Evolutionary conservation across 2,113 vertebrate genomes (phyloP), one percentile per base, ranked within the genome.

Genomic region (Dermatemys mawii): DNA sequence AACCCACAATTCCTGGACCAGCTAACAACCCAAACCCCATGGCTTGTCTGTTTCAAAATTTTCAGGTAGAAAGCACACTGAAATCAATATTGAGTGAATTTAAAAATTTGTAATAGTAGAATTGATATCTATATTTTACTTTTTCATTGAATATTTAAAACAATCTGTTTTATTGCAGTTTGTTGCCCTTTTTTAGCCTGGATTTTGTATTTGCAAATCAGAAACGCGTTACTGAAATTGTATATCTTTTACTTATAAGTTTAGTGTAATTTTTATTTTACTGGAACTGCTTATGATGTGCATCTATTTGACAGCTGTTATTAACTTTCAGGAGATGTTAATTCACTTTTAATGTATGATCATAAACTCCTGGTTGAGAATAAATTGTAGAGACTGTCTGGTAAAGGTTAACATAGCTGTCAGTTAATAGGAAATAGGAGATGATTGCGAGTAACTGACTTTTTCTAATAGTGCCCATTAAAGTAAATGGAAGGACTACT

Each of bases 21-120:
- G 98, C 99, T 90, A 97, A 96, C 97, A 99, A 97, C 90, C 97
- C 98, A 22, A 98, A 98, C 97, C 98, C 99, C 94, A 98, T 99
- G 99, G 98, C 99, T 41, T 99, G 99, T 98, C 98, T 99, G 91
- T 99, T 99, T 98, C 99, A 99, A 96, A 99, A 99, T 95, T 99
- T 99, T 97, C 99, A 99, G 99, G 99, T 99, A 98, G 83, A 57
- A 67, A 88, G 78, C 63, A 48, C n/a, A 92, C 63, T 29, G 7
- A 9, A 87, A 19, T 83, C 38, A 0, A 2, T 91, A 1, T 49
- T 78, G 24, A 87, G 88, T 63, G 32, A 55, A 22, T 1, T 19
- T 38, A 70, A 79, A 76, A 63, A 6, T 55, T 78, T 51, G 44
- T 41, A 5, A 55, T 50, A 50, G 86, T 84, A 55, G 1, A 78